Base-by-base conservation (phyloP, 2,797 vertebrate species). In the Florisuga fusca region DNA sequence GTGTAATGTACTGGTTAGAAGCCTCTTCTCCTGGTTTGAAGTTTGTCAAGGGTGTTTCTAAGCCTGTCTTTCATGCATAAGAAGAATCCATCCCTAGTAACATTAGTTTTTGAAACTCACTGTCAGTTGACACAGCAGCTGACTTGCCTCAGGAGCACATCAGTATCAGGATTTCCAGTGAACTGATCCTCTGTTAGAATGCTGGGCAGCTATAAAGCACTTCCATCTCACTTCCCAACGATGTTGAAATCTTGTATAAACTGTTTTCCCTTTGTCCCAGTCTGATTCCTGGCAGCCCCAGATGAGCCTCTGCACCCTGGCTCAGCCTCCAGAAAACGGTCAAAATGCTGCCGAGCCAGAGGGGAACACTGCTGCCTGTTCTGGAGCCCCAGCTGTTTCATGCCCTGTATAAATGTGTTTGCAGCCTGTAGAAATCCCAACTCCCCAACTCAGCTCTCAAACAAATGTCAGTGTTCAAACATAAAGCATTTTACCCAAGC, bases 141-240 rank as follows among this genome's bases (percentile, higher is more conserved):
- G 96, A 67, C 74, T 95, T 94, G 58, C 53, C 74, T 91, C 69
- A 63, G 64, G 66, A 95, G 31, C 89, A 92, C 79, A 29, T 83
- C 50, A 6, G 51, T 46, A 50, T 92, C 5, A 0, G 57, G 48
- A 67, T 92, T 77, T 80, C 36, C 36, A 43, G 46, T 31, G 29
- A 69, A 86, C 84, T 2, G 21, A 72, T 74, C 72, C 79, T 85
- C 34, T 80, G 27, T 48, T 73, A 59, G 63, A 68, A 63, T 23
- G 17, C 57, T 4, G 1, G 69, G 68, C 2, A 1, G 69, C 77
- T 48, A 27, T 89, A 86, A 41, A 62, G 57, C 0, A 0, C 80
- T 84, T 87, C 88, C 72, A 62, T 80, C 63, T 72, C 2, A 0
- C 69, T 87, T 91, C 89, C 90, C 19, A 2, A 18, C 0, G 0